These are phyloP conservation scores for Ryuthela nishihirai DNA, from an alignment of 2,888 invertebrate genomes.

Conservation along the genomic window DNA sequence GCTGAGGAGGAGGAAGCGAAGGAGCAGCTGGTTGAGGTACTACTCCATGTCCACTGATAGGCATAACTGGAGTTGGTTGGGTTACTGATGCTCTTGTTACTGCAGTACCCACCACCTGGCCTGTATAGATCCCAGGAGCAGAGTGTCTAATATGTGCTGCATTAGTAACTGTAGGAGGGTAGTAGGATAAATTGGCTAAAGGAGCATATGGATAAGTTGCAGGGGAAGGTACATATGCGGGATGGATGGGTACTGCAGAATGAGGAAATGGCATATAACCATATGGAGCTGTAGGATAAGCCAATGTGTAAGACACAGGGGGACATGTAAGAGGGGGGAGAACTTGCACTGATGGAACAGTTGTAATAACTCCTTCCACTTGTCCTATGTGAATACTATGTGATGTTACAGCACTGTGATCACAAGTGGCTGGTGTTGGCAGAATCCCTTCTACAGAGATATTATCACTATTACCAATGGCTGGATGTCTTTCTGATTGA, in stretches of 20 bases:
- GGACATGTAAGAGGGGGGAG: conserved; percentile 33
- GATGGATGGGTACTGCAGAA: conserved; percentile 35
- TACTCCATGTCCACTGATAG: conserved; percentile 31
- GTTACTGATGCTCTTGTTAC: conserved; percentile 33
- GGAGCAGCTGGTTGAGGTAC: conserved; percentile 26
- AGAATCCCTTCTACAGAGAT: conserved; percentile 6
- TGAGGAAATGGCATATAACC: conserved; percentile 39
- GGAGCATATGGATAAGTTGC: conserved; percentile 32
- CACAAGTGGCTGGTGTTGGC: conserved; percentile 20
- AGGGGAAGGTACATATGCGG: conserved; percentile 36
- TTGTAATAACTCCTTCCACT: conserved; percentile 34
- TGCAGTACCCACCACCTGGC: conserved; percentile 28
- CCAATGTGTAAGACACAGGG: conserved; percentile 32
- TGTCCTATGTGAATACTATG: conserved; percentile 30
- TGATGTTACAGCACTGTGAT: conserved; percentile 22
- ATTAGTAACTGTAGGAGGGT: conserved; percentile 31
- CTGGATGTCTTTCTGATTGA: background rate
- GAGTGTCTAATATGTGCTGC: conserved; percentile 30
- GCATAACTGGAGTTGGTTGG: conserved; percentile 29
- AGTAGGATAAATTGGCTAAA: conserved; percentile 31
- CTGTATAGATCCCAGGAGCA: conserved; percentile 22
- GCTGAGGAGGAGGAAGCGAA: conserved; percentile 39
- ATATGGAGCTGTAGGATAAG: conserved; percentile 31
- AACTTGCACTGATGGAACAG: conserved; percentile 38
- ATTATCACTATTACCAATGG: background rate